Evolutionary conservation across 2,888 invertebrate genomes (phyloP), one percentile per base, ranked within the genome.

Genomic region (Biston stratarius): DNA sequence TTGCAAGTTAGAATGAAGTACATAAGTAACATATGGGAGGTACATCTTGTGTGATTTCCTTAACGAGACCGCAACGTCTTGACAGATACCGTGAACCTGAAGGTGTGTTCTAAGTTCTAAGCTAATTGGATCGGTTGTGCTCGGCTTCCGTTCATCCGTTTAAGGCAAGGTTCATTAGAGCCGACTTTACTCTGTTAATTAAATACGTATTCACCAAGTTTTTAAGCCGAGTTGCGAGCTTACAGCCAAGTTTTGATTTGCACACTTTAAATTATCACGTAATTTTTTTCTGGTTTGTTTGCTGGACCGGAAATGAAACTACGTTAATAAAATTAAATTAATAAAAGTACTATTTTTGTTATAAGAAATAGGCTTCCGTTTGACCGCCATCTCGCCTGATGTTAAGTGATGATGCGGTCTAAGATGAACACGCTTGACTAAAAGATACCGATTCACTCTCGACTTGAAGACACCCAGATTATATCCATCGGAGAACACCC

Each of bases 111-210:
- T 80, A 84, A 80, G 40, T 59, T 49, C 48, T 42, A 42, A 82
- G 80, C 79, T 92, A 93, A 92, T 93, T 92, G 92, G 91, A 92
- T 92, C 80, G 82, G 81, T 76, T 75, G 80, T 78, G 76, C 86
- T 83, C 83, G 90, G 87, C 90, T 91, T 89, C 86, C 84, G 84
- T 81, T 91, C 86, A 92, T 90, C 92, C 91, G 87, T 89, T 91
- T 92, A 91, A 87, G 88, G 85, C 83, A 85, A 82, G 82, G 81
- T 91, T 93, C 91, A 91, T 91, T 92, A 90, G 85, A 77, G 79
- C 71, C 79, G 84, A 87, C 88, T 88, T 89, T 87, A 86, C 82
- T 79, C 81, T 86, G 84, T 85, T 88, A 86, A 89, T 90, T 86
- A 86, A 83, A 88, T 86, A 84, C 81, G 79, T 80, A 84, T 87